Percentiles rank a stretch among this genome's conserved stretches.
Evolutionary conservation across 1,140 invertebrate genomes (phyloP).

Genomic region (Hermetia illucens): DNA sequence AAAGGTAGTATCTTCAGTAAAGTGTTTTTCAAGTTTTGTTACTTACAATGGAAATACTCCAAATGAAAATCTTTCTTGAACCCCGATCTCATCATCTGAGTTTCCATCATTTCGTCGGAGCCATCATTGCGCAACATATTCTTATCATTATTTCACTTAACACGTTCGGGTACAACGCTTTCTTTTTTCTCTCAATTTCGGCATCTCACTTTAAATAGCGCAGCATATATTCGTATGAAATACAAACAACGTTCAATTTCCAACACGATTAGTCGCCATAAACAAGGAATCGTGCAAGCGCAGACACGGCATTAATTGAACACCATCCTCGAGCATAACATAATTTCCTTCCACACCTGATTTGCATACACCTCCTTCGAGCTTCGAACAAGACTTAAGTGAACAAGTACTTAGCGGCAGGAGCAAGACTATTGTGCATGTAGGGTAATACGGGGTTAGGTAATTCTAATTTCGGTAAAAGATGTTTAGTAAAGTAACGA

Average conservation of each 20-base stretch:
- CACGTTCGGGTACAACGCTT: neutral
- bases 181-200: no score
- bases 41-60: no score
- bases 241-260: neutral
- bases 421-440: neutral
- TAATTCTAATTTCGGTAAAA: no score
- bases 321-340: neutral
- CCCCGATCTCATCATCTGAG: no score
- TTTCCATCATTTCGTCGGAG: neutral
- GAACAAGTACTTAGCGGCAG: neutral
- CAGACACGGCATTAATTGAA: constrained; percentile 1
- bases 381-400: neutral
- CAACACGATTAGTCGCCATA: neutral
- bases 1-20: no score
- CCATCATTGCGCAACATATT: neutral
- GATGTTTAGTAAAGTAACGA: no score
- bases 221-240: neutral
- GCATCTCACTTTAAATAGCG: no score
- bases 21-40: no score
- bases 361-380: neutral
- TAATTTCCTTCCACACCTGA: constrained; percentile 1
- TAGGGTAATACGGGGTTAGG: no score
- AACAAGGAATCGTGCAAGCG: neutral
- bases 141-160: neutral
- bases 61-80: no score